Evolutionary conservation across 2,888 invertebrate species (phyloP), one percentile per base, ranked within the genome.

Genomic region (Unio pictorum): DNA sequence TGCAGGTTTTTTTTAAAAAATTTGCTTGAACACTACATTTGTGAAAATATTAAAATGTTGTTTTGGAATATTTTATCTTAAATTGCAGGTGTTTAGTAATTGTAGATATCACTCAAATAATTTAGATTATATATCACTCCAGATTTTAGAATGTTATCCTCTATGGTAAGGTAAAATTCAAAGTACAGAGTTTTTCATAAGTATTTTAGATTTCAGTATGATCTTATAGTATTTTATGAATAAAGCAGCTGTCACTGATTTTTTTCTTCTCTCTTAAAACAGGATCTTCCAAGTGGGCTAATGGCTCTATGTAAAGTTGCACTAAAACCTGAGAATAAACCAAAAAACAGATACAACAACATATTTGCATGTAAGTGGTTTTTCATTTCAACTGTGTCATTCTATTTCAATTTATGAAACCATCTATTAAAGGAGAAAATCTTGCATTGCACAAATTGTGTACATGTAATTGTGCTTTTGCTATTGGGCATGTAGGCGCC

Each of bases 291-390:
- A 2, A 80, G 81, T 72, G 87, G 88, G 23, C 70, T 89, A 26
- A 76, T 83, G 63, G 86, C 84, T 28, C 71, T 82, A 61, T 87
- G 87, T 79, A 85, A 86, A 45, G 81, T 83, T 28, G 88, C 89
- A 8, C 76, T 83, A 55, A 84, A 82, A 79, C 82, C 83, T 61
- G 88, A 89, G 69, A 89, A 89, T 76, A 87, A 84, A 80, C 76
- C 81, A 8, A 89, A 88, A 75, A 90, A 90, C 75, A 81, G 89
- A 84, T 90, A 89, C 74, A 86, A 85, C 66, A 89, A 90, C 74
- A 89, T 89, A 55, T 83, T 88, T 57, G 89, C 89, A 57, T 90
- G 89, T 89, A 76, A 86, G 88, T 79, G 55, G 20, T 57, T 54
- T n/a, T n/a, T 54, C 45, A 11, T 45, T 45, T 45, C 34, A 34